phyloP scores from a whole-genome alignment of 1,140 invertebrate species.

The Bombus cullumanus region DNA sequence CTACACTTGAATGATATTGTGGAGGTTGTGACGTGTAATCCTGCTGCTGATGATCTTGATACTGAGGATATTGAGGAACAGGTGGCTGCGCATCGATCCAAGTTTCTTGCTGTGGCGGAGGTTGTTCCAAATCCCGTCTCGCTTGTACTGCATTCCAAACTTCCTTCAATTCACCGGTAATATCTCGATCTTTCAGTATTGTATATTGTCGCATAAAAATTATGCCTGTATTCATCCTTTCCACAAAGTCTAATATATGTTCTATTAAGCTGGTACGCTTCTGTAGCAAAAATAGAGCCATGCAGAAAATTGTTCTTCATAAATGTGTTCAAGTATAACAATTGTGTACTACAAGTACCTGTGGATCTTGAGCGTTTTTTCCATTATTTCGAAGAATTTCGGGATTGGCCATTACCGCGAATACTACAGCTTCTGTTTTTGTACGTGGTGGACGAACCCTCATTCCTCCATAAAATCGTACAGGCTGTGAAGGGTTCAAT shows the following conservation, averaged over 20 bases:
- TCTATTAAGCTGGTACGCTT: conserved; percentile 86
- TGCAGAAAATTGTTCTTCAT: background rate
- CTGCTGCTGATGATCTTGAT: conserved; percentile 68
- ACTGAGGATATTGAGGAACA: conserved; percentile 71
- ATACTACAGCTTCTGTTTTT: conserved; percentile 85
- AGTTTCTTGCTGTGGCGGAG: conserved; percentile 69
- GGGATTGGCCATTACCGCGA: conserved; percentile 88
- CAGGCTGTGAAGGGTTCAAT: conserved; percentile 85
- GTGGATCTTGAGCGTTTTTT: conserved; percentile 86
- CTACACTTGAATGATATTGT: conserved; percentile 64
- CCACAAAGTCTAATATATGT: conserved; percentile 87
- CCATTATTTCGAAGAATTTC: conserved; percentile 87
- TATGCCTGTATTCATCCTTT: conserved; percentile 87
- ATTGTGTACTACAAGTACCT: conserved; percentile 77
- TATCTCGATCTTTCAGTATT: conserved; percentile 87
- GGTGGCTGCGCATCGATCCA: conserved; percentile 75
- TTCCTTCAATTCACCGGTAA: conserved; percentile 88
- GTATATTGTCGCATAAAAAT: conserved; percentile 84
- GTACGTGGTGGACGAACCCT: conserved; percentile 85
- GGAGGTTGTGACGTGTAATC: conserved; percentile 56
- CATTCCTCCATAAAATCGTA: conserved; percentile 88
- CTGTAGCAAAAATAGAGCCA: conserved; percentile 75
- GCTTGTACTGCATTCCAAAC: conserved; percentile 88
- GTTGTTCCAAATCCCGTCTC: conserved; percentile 84
- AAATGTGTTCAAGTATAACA: conserved; percentile 8